A percentile compares a stretch with the other conserved stretches of the same genome.
These are phyloP conservation scores for Rhamphomyia laevipes DNA, from an alignment of 2,888 invertebrate species.

Conservation along the genomic window DNA sequence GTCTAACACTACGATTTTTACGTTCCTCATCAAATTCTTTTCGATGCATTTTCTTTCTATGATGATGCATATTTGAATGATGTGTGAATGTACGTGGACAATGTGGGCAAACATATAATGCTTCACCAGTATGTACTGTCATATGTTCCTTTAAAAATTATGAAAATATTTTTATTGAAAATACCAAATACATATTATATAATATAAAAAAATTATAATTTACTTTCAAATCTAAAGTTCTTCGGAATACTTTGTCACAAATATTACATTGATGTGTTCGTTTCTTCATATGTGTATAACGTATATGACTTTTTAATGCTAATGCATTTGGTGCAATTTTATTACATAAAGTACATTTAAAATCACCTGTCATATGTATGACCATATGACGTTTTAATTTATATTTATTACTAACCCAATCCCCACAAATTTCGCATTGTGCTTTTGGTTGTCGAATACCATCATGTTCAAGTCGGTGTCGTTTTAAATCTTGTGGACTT, in stretches of 20 bases:
- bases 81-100: constrained; percentile 37
- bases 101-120: constrained; percentile 34
- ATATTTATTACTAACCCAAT: constrained; percentile 19
- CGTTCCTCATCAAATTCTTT: constrained; percentile 30
- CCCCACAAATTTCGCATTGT: constrained; percentile 32
- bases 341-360: constrained; percentile 30
- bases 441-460: constrained; percentile 29
- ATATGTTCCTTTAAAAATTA: constrained; percentile 33
- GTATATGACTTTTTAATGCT: constrained; percentile 32
- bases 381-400: constrained; percentile 26
- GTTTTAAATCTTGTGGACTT: constrained; percentile 29
- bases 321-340: constrained; percentile 33
- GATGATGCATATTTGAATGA: constrained; percentile 36
- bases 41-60: constrained; percentile 34
- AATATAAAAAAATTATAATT: not conserved
- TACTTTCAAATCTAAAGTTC: constrained; percentile 30
- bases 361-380: constrained; percentile 27
- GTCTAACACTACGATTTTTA: constrained; percentile 15
- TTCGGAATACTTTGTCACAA: constrained; percentile 34
- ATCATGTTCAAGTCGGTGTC: constrained; percentile 30
- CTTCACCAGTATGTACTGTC: constrained; percentile 35
- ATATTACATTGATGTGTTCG: constrained; percentile 30
- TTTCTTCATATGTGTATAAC: constrained; percentile 28
- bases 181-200: not conserved
- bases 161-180: not conserved